Evolutionary conservation across 2,797 vertebrate genomes (phyloP).

Genomic region (Tokudaia muenninki): DNA sequence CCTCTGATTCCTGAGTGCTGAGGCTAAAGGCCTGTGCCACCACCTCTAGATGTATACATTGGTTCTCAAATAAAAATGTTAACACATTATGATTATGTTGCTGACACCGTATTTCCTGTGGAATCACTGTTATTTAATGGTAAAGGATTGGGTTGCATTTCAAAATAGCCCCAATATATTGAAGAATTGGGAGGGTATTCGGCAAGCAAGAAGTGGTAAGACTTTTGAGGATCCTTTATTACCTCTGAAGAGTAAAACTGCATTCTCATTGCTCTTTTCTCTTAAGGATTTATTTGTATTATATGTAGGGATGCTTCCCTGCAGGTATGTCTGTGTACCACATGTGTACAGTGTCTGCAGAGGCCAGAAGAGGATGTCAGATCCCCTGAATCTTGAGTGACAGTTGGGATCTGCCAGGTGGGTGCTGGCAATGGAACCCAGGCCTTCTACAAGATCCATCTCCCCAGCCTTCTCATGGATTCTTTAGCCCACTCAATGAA

Average conservation of each 20-base stretch:
- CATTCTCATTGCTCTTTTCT: background rate
- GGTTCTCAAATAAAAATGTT: conserved; percentile 38
- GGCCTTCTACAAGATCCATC: background rate
- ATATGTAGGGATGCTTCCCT: background rate
- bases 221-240: background rate
- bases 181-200: background rate
- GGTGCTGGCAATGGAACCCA: background rate
- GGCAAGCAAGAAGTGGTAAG: conserved; percentile 1
- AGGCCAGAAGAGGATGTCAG: background rate
- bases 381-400: background rate
- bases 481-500: background rate
- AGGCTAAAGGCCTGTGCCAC: background rate
- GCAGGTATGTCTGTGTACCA: background rate
- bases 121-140: background rate
- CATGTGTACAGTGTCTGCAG: background rate
- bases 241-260: background rate
- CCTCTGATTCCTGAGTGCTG: background rate
- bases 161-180: background rate
- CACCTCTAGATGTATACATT: background rate
- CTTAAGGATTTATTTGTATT: background rate
- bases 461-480: background rate
- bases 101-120: background rate
- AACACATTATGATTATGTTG: background rate
- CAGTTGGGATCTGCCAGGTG: too few relatives aligned
- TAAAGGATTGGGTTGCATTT: conserved; percentile 1